A percentile compares a stretch with the other conserved stretches of the same genome.
phyloP scores from a whole-genome alignment of 92 coral and sea anemone species.

The Diadumene lineata region DNA sequence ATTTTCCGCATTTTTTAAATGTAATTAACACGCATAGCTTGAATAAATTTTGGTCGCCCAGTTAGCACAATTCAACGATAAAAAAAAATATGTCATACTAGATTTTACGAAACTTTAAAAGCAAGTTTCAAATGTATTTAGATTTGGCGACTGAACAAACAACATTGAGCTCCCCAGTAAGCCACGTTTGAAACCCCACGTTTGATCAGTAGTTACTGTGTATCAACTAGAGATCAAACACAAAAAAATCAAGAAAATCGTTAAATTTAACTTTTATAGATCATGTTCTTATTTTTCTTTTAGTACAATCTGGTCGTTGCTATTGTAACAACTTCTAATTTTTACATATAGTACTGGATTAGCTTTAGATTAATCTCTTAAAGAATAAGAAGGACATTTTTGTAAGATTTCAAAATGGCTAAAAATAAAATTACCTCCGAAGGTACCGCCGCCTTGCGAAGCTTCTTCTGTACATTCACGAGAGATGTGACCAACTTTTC shows the following conservation, averaged over 20 bases:
- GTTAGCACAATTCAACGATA: background rate
- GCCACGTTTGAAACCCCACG: background rate
- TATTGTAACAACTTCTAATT: background rate
- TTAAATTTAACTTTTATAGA: background rate
- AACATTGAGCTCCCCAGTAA: too few species aligned
- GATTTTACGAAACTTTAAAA: background rate
- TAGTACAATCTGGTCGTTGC: background rate
- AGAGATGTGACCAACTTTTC: slow-evolving; percentile 42
- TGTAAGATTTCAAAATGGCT: slow-evolving; percentile 20
- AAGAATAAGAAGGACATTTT: slow-evolving; percentile 4
- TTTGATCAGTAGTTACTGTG: background rate
- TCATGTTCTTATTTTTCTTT: background rate
- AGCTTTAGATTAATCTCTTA: background rate
- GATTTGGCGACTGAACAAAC: background rate
- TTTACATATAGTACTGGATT: background rate
- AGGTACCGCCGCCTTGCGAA: slow-evolving; percentile 17
- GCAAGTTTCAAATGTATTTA: background rate
- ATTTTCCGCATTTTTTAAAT: background rate
- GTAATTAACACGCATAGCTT: background rate
- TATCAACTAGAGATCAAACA: background rate
- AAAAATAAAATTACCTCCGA: slow-evolving; percentile 49
- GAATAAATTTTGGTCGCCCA: background rate
- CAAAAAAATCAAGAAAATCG: background rate
- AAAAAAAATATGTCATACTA: too few species aligned
- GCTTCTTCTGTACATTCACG: slow-evolving; percentile 51